Evolutionary conservation across 2,888 invertebrate genomes (phyloP).

Genomic region (Nephrocerus scutellatus): DNA sequence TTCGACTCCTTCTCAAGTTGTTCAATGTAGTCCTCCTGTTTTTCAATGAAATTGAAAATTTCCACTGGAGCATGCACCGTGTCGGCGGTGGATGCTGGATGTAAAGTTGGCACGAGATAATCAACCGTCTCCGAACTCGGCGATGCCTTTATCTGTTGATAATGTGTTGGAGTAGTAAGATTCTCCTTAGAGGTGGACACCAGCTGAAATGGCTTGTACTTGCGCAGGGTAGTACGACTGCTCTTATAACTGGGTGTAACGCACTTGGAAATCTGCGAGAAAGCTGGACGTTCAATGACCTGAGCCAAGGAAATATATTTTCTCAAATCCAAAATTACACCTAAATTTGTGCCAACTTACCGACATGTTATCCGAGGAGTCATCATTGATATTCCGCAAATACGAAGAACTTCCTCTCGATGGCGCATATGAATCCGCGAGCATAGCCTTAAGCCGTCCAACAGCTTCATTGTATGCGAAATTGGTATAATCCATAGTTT

Average conservation of each 20-base stretch:
- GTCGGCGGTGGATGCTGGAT: constrained; percentile 44
- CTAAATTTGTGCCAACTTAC: constrained; percentile 24
- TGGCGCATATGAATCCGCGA: constrained; percentile 69
- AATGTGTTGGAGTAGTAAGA: constrained; percentile 28
- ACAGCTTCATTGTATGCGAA: constrained; percentile 80
- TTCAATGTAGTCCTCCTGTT: constrained; percentile 81
- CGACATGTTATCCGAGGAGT: constrained; percentile 53
- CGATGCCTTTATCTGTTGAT: constrained; percentile 22
- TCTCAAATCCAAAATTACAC: not conserved
- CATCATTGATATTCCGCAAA: constrained; percentile 44
- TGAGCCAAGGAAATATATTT: too few species aligned
- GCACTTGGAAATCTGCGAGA: constrained; percentile 47
- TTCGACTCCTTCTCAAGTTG: constrained; percentile 79
- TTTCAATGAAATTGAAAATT: constrained; percentile 71
- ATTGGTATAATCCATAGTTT: constrained; percentile 71
- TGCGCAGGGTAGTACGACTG: constrained; percentile 17
- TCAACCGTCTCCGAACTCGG: constrained; percentile 29
- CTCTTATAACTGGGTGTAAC: constrained; percentile 42
- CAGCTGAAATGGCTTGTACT: constrained; percentile 23
- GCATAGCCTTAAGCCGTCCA: constrained; percentile 65
- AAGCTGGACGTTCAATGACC: constrained; percentile 44
- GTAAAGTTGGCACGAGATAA: constrained; percentile 25
- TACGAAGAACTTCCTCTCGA: constrained; percentile 36
- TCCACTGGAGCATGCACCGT: constrained; percentile 55
- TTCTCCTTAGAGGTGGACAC: constrained; percentile 39